Percentiles rank a stretch among this genome's conserved stretches.
Evolutionary conservation across 2,888 invertebrate species (phyloP).

Genomic region (Zhuqinia jingwanae): DNA sequence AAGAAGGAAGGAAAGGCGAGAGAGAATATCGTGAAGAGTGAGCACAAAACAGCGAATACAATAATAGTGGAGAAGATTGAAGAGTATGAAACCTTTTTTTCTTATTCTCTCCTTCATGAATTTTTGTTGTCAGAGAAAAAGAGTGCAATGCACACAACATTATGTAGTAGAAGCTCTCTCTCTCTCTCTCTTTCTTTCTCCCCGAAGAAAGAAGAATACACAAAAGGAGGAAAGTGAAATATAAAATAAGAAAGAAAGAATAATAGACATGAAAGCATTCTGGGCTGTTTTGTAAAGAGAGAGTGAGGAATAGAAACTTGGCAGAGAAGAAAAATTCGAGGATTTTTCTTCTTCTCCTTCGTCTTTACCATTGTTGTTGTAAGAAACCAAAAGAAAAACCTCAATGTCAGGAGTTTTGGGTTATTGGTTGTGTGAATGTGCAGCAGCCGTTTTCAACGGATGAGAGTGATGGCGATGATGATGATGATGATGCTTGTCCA

Average conservation of each 20-base stretch:
- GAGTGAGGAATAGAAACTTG: background rate
- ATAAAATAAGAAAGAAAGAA: background rate
- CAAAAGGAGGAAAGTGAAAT: background rate
- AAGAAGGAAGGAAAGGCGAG: constrained; percentile 16
- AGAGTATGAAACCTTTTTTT: constrained; percentile 65
- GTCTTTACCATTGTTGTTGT: constrained; percentile 8
- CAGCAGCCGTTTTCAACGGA: background rate
- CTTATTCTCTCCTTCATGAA: background rate
- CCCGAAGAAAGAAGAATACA: background rate
- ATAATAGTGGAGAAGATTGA: constrained; percentile 38
- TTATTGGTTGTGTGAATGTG: too few relatives aligned
- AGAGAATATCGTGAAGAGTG: constrained; percentile 30
- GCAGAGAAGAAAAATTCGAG: constrained; percentile 27
- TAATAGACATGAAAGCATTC: constrained; percentile 13
- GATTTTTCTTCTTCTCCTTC: constrained; percentile 33
- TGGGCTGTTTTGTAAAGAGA: background rate
- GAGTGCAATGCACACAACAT: constrained; percentile 12
- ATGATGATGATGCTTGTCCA: background rate
- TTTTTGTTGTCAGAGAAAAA: constrained; percentile 32
- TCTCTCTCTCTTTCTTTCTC: background rate
- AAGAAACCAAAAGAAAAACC: constrained; percentile 11
- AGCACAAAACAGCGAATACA: too few relatives aligned
- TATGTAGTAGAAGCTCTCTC: background rate
- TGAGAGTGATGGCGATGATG: background rate
- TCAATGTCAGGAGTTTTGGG: constrained; percentile 15